Evolutionary conservation across 2,888 invertebrate species (phyloP).

Genomic region (Dicycla oo): DNA sequence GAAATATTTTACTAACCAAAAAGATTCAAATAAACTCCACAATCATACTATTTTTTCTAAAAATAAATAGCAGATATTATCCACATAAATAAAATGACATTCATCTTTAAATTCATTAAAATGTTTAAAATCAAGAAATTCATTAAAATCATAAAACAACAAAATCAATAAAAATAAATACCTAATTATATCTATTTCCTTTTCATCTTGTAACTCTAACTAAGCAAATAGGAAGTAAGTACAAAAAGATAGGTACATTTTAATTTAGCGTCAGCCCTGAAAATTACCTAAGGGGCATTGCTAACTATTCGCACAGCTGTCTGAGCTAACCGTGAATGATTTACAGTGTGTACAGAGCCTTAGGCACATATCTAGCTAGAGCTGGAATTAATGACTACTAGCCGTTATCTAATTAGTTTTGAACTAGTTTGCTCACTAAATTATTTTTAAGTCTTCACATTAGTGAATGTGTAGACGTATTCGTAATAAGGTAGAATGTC

Average conservation of each 20-base stretch:
- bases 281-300: slow-evolving; percentile 53
- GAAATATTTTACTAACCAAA: too few species aligned
- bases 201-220: neutral
- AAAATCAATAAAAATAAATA: too few species aligned
- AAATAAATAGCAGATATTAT: too few species aligned
- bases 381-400: slow-evolving; percentile 53
- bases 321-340: slow-evolving; percentile 65
- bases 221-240: neutral
- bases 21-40: too few species aligned
- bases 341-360: slow-evolving; percentile 65
- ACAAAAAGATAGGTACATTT: neutral
- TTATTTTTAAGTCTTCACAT: slow-evolving; percentile 7
- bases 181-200: neutral
- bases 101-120: too few species aligned
- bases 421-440: slow-evolving; percentile 23
- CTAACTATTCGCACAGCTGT: slow-evolving; percentile 63
- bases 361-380: slow-evolving; percentile 58
- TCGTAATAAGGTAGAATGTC: neutral
- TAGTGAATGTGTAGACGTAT: too few species aligned
- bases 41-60: too few species aligned
- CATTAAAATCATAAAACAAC: too few species aligned
- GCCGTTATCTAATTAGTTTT: slow-evolving; percentile 45
- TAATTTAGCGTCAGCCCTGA: slow-evolving; percentile 43
- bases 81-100: too few species aligned
- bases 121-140: too few species aligned